These are phyloP conservation scores for Diplodus sargus DNA, from an alignment of 2,797 vertebrate species.

Conservation along the genomic window DNA sequence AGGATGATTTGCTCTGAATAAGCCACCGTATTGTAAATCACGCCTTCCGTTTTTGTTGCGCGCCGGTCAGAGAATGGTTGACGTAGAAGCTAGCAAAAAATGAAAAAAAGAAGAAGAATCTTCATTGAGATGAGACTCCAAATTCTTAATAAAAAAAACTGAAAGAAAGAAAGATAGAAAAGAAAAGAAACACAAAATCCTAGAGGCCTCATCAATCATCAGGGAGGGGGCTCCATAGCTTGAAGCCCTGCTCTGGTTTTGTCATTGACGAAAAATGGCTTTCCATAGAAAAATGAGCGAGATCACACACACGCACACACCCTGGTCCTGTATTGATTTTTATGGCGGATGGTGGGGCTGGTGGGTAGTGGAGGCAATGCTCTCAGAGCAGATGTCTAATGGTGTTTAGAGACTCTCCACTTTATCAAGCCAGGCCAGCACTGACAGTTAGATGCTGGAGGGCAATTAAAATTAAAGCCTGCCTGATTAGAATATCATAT, in stretches of 20 bases:
- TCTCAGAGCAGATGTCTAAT: constrained; percentile 97
- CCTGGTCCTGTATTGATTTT: constrained; percentile 84
- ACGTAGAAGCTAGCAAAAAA: constrained; percentile 34
- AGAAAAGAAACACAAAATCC: constrained; percentile 71
- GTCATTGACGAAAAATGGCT: constrained; percentile 84
- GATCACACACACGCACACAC: constrained; percentile 74
- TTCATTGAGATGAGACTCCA: constrained; percentile 52
- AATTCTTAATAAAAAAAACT: constrained; percentile 44
- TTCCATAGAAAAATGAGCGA: constrained; percentile 81
- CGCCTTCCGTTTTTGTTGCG: constrained; percentile 14
- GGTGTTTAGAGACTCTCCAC: constrained; percentile 91
- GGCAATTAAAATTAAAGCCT: constrained; percentile 96
- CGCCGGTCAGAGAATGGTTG: constrained; percentile 27
- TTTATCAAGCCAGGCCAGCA: constrained; percentile 92
- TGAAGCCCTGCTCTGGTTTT: constrained; percentile 82
- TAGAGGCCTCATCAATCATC: constrained; percentile 78
- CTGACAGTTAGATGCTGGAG: constrained; percentile 98
- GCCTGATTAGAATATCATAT: constrained; percentile 99
- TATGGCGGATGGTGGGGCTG: constrained; percentile 77
- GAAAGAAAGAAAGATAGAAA: constrained; percentile 21
- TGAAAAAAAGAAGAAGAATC: constrained; percentile 19
- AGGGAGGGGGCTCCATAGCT: constrained; percentile 74
- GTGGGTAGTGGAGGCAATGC: constrained; percentile 80
- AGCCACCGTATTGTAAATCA: constrained; percentile 29
- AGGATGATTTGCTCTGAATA: constrained; percentile 13